These are phyloP conservation scores for Pachyrhynchus sulphureomaculatus DNA, from an alignment of 1,140 invertebrate genomes.

Conservation along the genomic window DNA sequence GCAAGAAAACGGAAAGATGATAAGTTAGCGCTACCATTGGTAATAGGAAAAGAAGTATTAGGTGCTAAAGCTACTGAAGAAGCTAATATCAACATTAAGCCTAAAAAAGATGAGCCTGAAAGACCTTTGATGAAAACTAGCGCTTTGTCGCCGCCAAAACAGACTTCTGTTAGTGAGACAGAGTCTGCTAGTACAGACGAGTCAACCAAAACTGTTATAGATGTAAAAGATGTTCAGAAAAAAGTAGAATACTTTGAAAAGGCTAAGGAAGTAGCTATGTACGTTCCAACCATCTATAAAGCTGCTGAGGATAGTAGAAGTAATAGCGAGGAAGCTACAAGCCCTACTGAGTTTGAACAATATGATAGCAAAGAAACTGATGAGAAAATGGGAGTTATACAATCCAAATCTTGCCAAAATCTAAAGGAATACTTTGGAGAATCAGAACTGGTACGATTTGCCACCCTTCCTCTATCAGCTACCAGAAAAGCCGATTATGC, in stretches of 20 bases:
- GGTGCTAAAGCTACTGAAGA: slow-evolving; percentile 64
- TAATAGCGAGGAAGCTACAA: slow-evolving; percentile 26
- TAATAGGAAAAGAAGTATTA: slow-evolving; percentile 63
- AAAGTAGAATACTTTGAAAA: slow-evolving; percentile 82
- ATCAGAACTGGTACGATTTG: slow-evolving; percentile 52
- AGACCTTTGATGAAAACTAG: slow-evolving; percentile 38
- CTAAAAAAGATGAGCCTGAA: slow-evolving; percentile 49
- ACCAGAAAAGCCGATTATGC: slow-evolving; percentile 39
- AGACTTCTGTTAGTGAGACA: slow-evolving; percentile 59
- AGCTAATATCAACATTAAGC: slow-evolving; percentile 39
- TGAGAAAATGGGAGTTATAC: slow-evolving; percentile 49
- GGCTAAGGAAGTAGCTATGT: slow-evolving; percentile 53
- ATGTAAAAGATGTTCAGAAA: slow-evolving; percentile 62
- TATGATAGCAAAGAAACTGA: not conserved
- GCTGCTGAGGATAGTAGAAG: slow-evolving; percentile 51
- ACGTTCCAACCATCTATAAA: slow-evolving; percentile 57
- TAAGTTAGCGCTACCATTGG: slow-evolving; percentile 55
- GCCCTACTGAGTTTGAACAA: not conserved
- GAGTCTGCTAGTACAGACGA: slow-evolving; percentile 71
- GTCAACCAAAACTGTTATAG: slow-evolving; percentile 66
- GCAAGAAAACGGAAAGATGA: slow-evolving; percentile 42
- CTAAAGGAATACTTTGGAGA: slow-evolving; percentile 79
- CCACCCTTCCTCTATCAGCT: slow-evolving; percentile 46
- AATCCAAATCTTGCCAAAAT: slow-evolving; percentile 71
- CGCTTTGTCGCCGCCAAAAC: slow-evolving; percentile 31